Evolutionary conservation across 2,888 invertebrate genomes (phyloP).

Genomic region (Thecophora atra): DNA sequence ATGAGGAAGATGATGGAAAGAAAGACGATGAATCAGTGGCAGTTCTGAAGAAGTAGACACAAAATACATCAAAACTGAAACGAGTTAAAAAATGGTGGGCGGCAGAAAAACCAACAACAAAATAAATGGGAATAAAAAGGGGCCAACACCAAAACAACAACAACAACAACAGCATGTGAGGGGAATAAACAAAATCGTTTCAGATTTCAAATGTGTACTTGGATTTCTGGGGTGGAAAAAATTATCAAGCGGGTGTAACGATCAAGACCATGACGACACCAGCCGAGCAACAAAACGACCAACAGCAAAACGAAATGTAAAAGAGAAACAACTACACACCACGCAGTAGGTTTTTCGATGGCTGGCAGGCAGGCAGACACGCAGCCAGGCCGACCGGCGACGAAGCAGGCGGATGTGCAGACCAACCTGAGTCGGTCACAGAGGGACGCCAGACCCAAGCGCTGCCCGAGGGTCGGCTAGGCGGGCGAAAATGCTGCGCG

Average conservation of each 20-base stretch:
- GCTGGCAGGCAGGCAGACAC: slow-evolving; percentile 20
- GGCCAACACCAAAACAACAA: slow-evolving; percentile 1
- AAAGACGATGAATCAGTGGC: slow-evolving; percentile 4
- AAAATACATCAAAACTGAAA: background rate
- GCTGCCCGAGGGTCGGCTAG: background rate
- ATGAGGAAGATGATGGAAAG: background rate
- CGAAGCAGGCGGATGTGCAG: slow-evolving; percentile 12
- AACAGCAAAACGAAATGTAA: slow-evolving; percentile 27
- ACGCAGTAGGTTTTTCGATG: background rate
- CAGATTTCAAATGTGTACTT: slow-evolving; percentile 10
- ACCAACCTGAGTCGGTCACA: slow-evolving; percentile 19
- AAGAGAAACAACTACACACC: slow-evolving; percentile 13
- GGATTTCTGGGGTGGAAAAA: slow-evolving; percentile 40
- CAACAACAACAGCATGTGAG: slow-evolving; percentile 8
- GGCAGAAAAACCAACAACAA: slow-evolving; percentile 4
- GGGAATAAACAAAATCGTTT: slow-evolving; percentile 8
- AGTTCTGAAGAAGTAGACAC: slow-evolving; percentile 6
- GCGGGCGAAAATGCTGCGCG: background rate
- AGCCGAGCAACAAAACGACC: slow-evolving; percentile 12
- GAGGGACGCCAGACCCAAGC: slow-evolving; percentile 1
- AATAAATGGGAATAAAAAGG: slow-evolving; percentile 5
- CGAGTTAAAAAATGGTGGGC: slow-evolving; percentile 3
- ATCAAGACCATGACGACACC: slow-evolving; percentile 29
- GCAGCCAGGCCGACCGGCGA: slow-evolving; percentile 2
- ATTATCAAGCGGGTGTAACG: slow-evolving; percentile 33